Evolutionary conservation across 2,797 vertebrate genomes (phyloP), one percentile per base, ranked within the genome.

Genomic region (Siniperca obscura): DNA sequence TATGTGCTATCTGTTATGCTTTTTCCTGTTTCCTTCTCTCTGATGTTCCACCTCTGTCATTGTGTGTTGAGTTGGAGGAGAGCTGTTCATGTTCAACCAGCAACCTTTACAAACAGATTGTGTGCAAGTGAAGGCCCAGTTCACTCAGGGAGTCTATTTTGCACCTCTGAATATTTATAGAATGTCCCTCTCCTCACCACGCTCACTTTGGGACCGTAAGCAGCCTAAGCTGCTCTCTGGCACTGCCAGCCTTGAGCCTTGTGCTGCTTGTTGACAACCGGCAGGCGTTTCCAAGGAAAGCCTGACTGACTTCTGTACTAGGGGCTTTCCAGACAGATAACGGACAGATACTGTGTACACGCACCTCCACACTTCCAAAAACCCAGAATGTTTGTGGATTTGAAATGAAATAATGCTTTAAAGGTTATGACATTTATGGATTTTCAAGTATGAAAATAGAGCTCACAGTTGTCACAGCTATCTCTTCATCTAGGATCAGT

Each of bases 91-190:
- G 36, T 74, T 68, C 70, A 60, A 48, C 56, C 14, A 34, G 74
- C 34, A 27, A 22, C 64, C 78, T 55, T 61, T 83, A 30, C 16
- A 7, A 44, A 72, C n/a, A 48, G 60, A 81, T 40, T 74, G 80
- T 78, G 70, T 65, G 59, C 50, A 81, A 83, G 67, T 1, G 57
- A 72, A 78, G 76, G 56, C 64, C 78, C 61, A 19, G 70, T 84
- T 87, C 52, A 59, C 72, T 70, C 48, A 57, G 40, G 19, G 68
- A 87, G 71, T 91, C 86, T 93, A 86, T 94, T 94, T 95, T 90
- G 79, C 85, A 82, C 87, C 84, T 90, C 86, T 78, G 90, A 89
- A 88, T 93, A 95, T 94, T 94, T 92, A 93, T 95, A 95, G 94
- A 91, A 86, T 87, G 90, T 89, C 88, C 79, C 40, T 87, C 75